Conservation (phyloP, 2,797 vertebrate genomes). For the Crenichthys baileyi region DNA sequence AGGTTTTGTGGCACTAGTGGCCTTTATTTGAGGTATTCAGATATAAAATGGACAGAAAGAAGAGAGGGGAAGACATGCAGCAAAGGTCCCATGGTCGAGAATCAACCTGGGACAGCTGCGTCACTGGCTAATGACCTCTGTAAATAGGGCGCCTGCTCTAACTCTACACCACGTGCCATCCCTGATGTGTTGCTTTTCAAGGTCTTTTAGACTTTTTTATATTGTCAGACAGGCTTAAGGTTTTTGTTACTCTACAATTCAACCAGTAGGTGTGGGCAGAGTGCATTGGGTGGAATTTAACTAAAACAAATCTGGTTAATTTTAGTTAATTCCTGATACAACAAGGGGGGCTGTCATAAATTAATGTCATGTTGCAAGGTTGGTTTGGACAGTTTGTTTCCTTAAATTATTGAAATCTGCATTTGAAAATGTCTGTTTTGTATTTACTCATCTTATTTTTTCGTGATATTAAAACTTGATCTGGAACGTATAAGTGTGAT, state of each 20-base stretch:
- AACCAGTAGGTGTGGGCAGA: not conserved
- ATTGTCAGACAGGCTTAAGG: not conserved
- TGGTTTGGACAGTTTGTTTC: not conserved
- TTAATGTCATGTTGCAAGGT: not conserved
- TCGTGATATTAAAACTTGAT: not conserved
- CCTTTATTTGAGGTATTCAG: too few relatives aligned
- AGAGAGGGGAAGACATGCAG: too few relatives aligned
- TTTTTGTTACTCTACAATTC: not conserved
- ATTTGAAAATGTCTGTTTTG: not conserved
- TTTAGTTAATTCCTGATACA: not conserved
- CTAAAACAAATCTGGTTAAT: not conserved
- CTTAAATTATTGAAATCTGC: not conserved
- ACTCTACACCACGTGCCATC: too few relatives aligned
- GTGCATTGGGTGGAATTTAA: not conserved
- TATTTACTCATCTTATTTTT: not conserved
- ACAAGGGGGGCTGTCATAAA: not conserved
- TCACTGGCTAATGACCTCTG: too few relatives aligned
- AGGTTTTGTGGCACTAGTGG: too few relatives aligned
- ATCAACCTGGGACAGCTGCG: too few relatives aligned
- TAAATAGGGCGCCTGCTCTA: too few relatives aligned
- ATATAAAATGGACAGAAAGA: too few relatives aligned
- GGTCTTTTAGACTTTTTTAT: not conserved
- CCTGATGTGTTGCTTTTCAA: not conserved
- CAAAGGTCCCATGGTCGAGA: too few relatives aligned
- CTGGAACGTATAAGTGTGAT: not conserved